phyloP scores from a whole-genome alignment of 2,888 invertebrate genomes.

The Clusia tigrina region DNA sequence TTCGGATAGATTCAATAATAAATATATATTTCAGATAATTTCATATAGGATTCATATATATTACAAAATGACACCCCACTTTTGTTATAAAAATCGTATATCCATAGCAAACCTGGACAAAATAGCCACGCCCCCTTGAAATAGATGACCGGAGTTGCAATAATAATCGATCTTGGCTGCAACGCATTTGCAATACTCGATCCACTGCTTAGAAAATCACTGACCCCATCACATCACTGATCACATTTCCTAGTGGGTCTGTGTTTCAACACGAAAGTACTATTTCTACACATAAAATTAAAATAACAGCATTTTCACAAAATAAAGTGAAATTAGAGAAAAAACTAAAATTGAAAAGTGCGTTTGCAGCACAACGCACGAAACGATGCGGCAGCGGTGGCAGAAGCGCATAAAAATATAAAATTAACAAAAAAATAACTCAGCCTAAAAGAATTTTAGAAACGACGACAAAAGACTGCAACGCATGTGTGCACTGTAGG shows the following conservation, averaged over 20 bases:
- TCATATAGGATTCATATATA: no score
- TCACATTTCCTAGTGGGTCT: slow-evolving; percentile 34
- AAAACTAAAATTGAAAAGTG: slow-evolving; percentile 26
- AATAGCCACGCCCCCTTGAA: no score
- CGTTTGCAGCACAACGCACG: neutral
- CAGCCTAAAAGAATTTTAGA: slow-evolving; percentile 19
- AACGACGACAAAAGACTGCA: slow-evolving; percentile 20
- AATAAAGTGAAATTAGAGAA: slow-evolving; percentile 28
- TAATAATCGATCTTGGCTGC: no score
- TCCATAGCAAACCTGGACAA: no score
- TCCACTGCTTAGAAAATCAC: no score
- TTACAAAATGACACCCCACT: no score
- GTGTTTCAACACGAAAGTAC: slow-evolving; percentile 34
- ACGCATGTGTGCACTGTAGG: neutral
- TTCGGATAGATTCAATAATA: no score
- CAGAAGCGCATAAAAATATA: slow-evolving; percentile 18
- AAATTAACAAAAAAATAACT: neutral
- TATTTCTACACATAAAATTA: slow-evolving; percentile 40
- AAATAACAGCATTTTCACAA: slow-evolving; percentile 37
- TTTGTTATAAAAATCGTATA: no score
- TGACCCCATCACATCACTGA: no score
- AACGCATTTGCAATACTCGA: no score
- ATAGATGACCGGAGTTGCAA: no score
- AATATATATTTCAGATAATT: no score
- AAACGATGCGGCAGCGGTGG: slow-evolving; percentile 28